Conservation (phyloP, 2,797 vertebrate species). For the Tenualosa thibaudeaui region DNA sequence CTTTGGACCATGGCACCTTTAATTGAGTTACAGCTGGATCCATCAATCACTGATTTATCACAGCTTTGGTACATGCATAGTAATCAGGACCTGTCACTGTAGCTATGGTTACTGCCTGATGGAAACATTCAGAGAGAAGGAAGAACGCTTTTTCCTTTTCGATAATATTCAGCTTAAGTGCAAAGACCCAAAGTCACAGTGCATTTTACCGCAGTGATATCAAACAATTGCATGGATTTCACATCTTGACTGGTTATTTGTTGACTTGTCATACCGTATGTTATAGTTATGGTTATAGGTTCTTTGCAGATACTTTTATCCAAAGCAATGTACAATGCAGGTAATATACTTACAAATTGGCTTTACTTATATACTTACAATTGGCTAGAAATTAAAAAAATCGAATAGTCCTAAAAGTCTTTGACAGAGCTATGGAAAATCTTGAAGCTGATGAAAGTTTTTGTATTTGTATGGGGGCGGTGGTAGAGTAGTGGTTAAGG, state of each 20-base stretch:
- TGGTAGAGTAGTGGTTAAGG: too few relatives aligned
- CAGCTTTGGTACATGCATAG: conserved; percentile 39
- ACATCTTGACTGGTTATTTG: too few relatives aligned
- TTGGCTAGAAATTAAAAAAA: too few relatives aligned
- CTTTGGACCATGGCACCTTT: conserved; percentile 49
- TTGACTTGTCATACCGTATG: too few relatives aligned
- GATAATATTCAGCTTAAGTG: not conserved
- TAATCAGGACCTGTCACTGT: conserved; percentile 1
- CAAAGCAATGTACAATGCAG: too few relatives aligned
- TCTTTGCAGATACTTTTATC: too few relatives aligned
- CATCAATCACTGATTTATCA: conserved; percentile 51
- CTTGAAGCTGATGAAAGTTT: not conserved
- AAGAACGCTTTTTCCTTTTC: not conserved
- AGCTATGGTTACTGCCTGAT: not conserved
- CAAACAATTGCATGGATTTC: not conserved
- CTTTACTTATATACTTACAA: too few relatives aligned
- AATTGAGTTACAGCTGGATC: conserved; percentile 62
- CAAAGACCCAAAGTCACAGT: not conserved
- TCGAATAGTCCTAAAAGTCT: not conserved
- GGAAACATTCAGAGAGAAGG: not conserved
- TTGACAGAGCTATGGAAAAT: not conserved
- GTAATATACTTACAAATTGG: too few relatives aligned
- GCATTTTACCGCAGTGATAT: not conserved
- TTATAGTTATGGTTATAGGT: too few relatives aligned
- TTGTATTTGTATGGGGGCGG: too few relatives aligned